These are phyloP conservation scores for Drosophila melanogaster DNA, from an alignment of 1,140 invertebrate genomes.

Conservation along the genomic window Release_6_plus_ISO1_MT NT_033779.5:4090001-4090500, in stretches of 20 bases:
- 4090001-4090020: neutral
- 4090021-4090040: no score
- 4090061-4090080: no score
- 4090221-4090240: slow-evolving; percentile 2
- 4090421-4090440: slow-evolving; percentile 32
- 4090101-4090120: no score
- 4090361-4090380: slow-evolving; percentile 17
- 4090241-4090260: slow-evolving; percentile 17
- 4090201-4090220: slow-evolving; percentile 23
- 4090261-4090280: neutral
- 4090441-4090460: slow-evolving; percentile 31
- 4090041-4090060: no score
- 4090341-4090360: slow-evolving; percentile 6
- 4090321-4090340: slow-evolving; percentile 6
- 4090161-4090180: neutral
- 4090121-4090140: neutral
- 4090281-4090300: slow-evolving; percentile 1
- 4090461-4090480: slow-evolving; percentile 19
- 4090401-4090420: slow-evolving; percentile 5
- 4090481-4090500: slow-evolving; percentile 37
- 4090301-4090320: slow-evolving; percentile 30
- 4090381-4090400: slow-evolving; percentile 15
- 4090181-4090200: slow-evolving; percentile 31
- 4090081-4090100: no score
- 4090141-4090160: neutral